Conservation (phyloP, 1,140 invertebrate species). For the Adoxophyes honmai region DNA sequence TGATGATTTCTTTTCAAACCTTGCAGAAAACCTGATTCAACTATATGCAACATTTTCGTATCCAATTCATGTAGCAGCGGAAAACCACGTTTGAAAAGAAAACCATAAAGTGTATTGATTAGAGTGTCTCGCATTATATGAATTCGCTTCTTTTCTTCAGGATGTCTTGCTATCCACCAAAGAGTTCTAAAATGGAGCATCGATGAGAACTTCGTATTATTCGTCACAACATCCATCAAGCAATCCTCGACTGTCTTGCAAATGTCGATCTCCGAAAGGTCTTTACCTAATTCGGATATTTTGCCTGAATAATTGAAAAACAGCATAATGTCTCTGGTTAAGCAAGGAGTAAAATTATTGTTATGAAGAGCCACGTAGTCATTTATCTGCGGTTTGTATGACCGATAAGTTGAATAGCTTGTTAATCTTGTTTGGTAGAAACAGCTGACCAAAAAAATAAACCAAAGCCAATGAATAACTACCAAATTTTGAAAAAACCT, state of each 20-base stretch:
- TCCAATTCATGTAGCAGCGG: not conserved
- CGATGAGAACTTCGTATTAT: not conserved
- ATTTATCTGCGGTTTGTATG: not conserved
- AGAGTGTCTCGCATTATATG: not conserved
- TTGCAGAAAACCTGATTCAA: not conserved
- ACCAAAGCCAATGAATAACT: not conserved
- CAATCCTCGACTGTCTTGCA: not conserved
- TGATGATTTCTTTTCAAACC: not conserved
- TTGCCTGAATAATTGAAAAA: not conserved
- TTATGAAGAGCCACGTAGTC: not conserved
- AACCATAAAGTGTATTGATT: not conserved
- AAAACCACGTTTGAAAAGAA: conserved; percentile 2
- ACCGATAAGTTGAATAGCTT: not conserved
- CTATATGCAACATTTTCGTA: not conserved
- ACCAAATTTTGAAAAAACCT: not conserved
- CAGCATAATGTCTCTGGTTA: not conserved
- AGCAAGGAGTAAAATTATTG: not conserved
- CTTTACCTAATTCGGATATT: not conserved
- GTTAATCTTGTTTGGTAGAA: not conserved
- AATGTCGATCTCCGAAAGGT: not conserved
- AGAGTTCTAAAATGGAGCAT: not conserved
- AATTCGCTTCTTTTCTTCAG: not conserved
- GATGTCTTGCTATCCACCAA: not conserved
- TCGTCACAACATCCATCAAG: not conserved
- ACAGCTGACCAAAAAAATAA: not conserved